Percentiles rank a stretch among this genome's conserved stretches.
phyloP scores from a whole-genome alignment of 2,888 invertebrate species.

The Antheraea assamensis region DNA sequence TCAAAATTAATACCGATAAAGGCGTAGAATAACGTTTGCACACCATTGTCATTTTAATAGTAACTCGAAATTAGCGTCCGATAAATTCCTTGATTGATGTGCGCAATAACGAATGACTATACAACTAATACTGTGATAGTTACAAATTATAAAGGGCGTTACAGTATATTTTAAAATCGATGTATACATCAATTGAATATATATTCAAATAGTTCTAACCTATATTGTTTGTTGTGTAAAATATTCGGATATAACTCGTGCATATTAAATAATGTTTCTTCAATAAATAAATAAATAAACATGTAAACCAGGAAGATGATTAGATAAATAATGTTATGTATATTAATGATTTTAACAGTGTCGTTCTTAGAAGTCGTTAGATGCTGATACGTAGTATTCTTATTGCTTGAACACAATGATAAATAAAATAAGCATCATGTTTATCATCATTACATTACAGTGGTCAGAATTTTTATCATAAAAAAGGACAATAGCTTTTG shows the following conservation, averaged over 20 bases:
- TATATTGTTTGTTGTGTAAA: too few relatives aligned
- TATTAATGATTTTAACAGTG: not conserved
- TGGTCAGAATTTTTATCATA: conserved; percentile 3
- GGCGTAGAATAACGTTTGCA: too few relatives aligned
- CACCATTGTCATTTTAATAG: too few relatives aligned
- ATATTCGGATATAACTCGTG: too few relatives aligned
- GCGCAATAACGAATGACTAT: too few relatives aligned
- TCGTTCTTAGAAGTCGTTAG: conserved; percentile 4
- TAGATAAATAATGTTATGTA: not conserved
- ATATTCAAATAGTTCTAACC: not conserved
- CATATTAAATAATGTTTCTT: too few relatives aligned
- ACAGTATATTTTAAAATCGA: not conserved
- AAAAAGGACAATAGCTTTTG: not conserved
- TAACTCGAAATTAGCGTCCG: too few relatives aligned
- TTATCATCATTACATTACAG: not conserved
- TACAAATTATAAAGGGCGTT: too few relatives aligned
- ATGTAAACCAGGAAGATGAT: conserved; percentile 1
- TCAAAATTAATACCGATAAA: too few relatives aligned
- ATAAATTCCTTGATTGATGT: too few relatives aligned
- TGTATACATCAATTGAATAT: not conserved
- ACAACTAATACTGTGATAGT: too few relatives aligned
- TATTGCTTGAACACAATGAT: not conserved
- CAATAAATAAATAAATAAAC: too few relatives aligned
- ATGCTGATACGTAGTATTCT: not conserved
- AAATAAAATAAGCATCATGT: not conserved